Conservation (phyloP, 2,113 vertebrate genomes). For the Xenopus laevis region DNA sequence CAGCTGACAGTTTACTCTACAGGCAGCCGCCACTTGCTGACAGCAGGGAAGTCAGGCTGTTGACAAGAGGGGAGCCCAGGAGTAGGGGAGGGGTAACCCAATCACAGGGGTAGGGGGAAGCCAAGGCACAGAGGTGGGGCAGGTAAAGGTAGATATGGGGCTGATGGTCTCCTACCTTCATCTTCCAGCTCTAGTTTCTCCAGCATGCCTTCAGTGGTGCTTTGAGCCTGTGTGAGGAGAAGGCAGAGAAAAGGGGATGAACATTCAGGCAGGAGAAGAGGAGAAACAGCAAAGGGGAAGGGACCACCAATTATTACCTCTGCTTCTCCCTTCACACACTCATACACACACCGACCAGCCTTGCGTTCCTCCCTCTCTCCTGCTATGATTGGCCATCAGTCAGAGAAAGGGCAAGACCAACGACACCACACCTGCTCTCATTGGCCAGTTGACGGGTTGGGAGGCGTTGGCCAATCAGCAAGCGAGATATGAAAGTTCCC, state of each 20-base stretch:
- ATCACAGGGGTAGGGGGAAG: neutral
- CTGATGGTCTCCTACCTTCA: slow-evolving; percentile 69
- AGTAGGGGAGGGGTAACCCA: neutral
- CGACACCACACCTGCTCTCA: neutral
- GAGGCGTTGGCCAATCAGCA: slow-evolving; percentile 18
- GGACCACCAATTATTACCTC: neutral
- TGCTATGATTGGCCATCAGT: slow-evolving; percentile 12
- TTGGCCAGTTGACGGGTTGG: slow-evolving; percentile 38
- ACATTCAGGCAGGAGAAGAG: slow-evolving; percentile 50
- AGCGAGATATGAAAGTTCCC: slow-evolving; percentile 1
- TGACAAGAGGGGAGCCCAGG: neutral
- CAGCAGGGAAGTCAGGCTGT: neutral
- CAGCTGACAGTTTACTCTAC: too few species aligned
- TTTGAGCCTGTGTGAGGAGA: slow-evolving; percentile 63
- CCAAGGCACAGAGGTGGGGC: neutral
- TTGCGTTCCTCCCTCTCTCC: slow-evolving; percentile 21
- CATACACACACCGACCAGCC: slow-evolving; percentile 12
- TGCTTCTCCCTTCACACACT: slow-evolving; percentile 22
- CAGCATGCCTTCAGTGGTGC: slow-evolving; percentile 84
- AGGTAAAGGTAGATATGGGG: neutral
- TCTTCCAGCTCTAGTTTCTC: slow-evolving; percentile 83
- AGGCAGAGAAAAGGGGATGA: slow-evolving; percentile 53
- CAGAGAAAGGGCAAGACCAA: neutral
- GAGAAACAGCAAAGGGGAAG: slow-evolving; percentile 1
- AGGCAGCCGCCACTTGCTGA: too few species aligned